These are phyloP conservation scores for Augochlorella aurata DNA, from an alignment of 2,888 invertebrate species.

Conservation along the genomic window DNA sequence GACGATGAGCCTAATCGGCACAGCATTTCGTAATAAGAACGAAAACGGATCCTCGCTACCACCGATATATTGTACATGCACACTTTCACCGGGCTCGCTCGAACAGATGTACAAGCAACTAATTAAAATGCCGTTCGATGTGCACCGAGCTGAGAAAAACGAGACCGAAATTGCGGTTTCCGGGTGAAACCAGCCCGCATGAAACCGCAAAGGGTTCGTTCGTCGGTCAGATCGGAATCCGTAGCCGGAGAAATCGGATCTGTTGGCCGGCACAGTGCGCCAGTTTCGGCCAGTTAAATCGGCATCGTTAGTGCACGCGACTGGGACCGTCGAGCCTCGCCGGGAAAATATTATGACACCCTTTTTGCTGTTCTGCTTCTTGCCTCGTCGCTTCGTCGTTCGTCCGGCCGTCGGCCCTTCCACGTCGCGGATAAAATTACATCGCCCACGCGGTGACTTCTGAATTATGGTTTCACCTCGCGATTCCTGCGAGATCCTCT, in stretches of 20 bases:
- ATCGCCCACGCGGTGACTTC: slow-evolving; percentile 58
- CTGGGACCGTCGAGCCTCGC: not conserved
- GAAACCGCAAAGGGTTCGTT: too few relatives aligned
- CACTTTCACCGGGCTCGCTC: too few relatives aligned
- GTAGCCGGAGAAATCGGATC: slow-evolving; percentile 7
- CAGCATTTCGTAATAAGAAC: too few relatives aligned
- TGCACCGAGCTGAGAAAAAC: too few relatives aligned
- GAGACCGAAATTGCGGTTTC: too few relatives aligned
- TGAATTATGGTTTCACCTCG: slow-evolving; percentile 64
- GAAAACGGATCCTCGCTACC: too few relatives aligned
- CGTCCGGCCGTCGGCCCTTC: slow-evolving; percentile 13
- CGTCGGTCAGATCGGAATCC: not conserved
- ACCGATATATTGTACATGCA: too few relatives aligned
- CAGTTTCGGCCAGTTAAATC: slow-evolving; percentile 34
- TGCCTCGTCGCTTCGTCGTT: not conserved
- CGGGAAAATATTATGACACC: slow-evolving; percentile 44
- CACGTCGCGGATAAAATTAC: slow-evolving; percentile 55
- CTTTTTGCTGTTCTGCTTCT: slow-evolving; percentile 1
- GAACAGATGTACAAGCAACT: too few relatives aligned
- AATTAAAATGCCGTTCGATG: too few relatives aligned
- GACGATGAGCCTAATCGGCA: too few relatives aligned
- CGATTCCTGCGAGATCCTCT: slow-evolving; percentile 40
- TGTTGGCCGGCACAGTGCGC: slow-evolving; percentile 22
- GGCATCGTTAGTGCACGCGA: slow-evolving; percentile 33
- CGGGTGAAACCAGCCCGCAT: too few relatives aligned